Conservation (phyloP, 2,797 vertebrate species). For the Melanotaenia nigrans region DNA sequence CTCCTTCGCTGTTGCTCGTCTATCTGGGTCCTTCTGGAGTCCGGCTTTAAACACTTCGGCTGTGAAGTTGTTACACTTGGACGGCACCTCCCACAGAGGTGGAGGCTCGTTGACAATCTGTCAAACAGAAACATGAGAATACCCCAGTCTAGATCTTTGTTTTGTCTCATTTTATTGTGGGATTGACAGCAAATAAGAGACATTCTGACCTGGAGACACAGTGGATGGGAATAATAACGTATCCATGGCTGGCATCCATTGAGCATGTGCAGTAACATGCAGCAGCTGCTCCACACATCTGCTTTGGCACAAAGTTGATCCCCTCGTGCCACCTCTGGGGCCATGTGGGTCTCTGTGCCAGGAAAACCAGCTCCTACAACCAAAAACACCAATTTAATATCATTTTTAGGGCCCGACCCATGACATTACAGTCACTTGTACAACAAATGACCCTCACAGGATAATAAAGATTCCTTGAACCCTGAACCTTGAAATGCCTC, state of each 20-base stretch:
- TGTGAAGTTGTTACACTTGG: constrained; percentile 89
- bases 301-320: constrained; percentile 86
- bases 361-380: constrained; percentile 60
- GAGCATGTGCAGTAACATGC: constrained; percentile 96
- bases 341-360: constrained; percentile 97
- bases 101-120: constrained; percentile 94
- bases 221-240: constrained; percentile 89
- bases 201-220: constrained; percentile 90
- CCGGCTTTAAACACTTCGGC: constrained; percentile 88
- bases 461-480: too few relatives aligned
- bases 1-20: constrained; percentile 83
- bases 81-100: constrained; percentile 92
- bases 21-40: constrained; percentile 87
- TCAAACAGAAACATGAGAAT: constrained; percentile 10
- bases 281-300: constrained; percentile 97
- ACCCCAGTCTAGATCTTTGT: background rate
- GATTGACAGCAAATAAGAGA: background rate
- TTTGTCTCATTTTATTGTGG: background rate
- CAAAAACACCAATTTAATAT: background rate
- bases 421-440: too few relatives aligned
- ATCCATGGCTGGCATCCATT: constrained; percentile 95
- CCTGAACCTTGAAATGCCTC: too few relatives aligned
- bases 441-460: too few relatives aligned
- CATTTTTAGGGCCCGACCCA: too few relatives aligned
- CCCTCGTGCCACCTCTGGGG: constrained; percentile 92